Evolutionary conservation across 2,888 invertebrate species (phyloP), one percentile per base, ranked within the genome.

Genomic region (Drosophila silvestris): DNA sequence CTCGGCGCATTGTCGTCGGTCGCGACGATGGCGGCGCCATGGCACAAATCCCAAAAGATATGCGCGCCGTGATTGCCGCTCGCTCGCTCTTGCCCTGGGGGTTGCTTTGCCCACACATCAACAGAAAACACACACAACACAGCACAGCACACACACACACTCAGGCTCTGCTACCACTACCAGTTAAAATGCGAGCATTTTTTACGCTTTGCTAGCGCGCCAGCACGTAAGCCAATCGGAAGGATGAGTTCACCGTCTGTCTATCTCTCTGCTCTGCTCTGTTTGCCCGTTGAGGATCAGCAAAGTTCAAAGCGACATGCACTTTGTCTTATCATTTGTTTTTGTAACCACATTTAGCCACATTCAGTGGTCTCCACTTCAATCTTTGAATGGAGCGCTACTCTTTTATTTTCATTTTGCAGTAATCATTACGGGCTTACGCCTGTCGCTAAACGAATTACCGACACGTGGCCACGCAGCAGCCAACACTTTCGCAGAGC

Each of bases 1-100:
- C 92, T 86, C 89, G 82, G 77, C 82, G 85, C 81, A 88, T 92
- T 92, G 91, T 84, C 83, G 82, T 85, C 92, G 92, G 91, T 92
- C 91, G 92, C 89, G 83, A 83, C 76, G 82, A 79, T 88, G 90
- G 77, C 91, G 92, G 91, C 93, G 91, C 92, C 92, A 91, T 91
- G 83, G 63, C 84, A 78, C 82, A 91, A 91, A 91, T 91, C 88
- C 85, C 88, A 83, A 79, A 75, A 83, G 85, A 85, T 85, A 85
- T 85, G 90, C 85, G 85, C 85, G 85, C 90, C 59, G 85, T 85
- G 85, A 85, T 85, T 85, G 86, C 68, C 84, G 71, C 63, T 73
- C 84, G 71, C 63, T 73, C 69, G 70, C 65, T 57, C 35, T 74
- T 35, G 74, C 56, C 70, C 71, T 67, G 84, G 90, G 92, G 92